A percentile compares a stretch with the other conserved stretches of the same genome.
phyloP scores from a whole-genome alignment of 2,888 invertebrate species.

The Adela reaumurella region DNA sequence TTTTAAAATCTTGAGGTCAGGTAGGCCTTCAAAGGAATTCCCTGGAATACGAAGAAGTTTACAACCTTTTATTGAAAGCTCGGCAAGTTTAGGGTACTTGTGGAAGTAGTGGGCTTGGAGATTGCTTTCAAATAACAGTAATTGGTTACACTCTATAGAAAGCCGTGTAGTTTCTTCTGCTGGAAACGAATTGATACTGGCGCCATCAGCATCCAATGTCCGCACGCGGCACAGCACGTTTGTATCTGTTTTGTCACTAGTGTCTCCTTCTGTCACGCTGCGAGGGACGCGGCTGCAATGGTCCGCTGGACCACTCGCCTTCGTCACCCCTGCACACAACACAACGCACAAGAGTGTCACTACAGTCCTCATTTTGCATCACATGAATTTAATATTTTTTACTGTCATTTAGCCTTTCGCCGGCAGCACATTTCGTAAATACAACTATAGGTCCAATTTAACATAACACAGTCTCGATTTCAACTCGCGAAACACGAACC shows the following conservation, averaged over 20 bases:
- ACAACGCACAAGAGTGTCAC: conserved; percentile 50
- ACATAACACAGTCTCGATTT: conserved; percentile 1
- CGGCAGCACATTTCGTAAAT: not conserved
- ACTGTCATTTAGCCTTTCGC: not conserved
- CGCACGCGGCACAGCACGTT: conserved; percentile 65
- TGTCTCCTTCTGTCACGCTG: conserved; percentile 24
- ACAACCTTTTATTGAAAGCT: conserved; percentile 72
- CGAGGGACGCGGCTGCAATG: conserved; percentile 39
- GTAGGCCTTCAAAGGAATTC: conserved; percentile 76
- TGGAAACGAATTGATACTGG: conserved; percentile 58
- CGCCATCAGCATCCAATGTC: conserved; percentile 65
- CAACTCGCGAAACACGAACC: not conserved
- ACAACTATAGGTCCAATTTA: not conserved
- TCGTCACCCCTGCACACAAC: conserved; percentile 46
- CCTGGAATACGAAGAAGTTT: conserved; percentile 75
- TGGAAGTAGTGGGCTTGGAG: conserved; percentile 71
- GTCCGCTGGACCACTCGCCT: conserved; percentile 39
- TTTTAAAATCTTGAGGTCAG: conserved; percentile 74
- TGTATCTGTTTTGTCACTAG: conserved; percentile 38
- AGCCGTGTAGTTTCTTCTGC: conserved; percentile 71
- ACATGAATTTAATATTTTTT: conserved; percentile 7
- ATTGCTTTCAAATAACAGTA: conserved; percentile 75
- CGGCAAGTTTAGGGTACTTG: conserved; percentile 69
- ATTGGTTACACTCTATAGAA: conserved; percentile 72
- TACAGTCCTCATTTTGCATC: conserved; percentile 47